Base-by-base conservation (phyloP, 1,140 invertebrate genomes). In the Oedothorax gibbosus region DNA sequence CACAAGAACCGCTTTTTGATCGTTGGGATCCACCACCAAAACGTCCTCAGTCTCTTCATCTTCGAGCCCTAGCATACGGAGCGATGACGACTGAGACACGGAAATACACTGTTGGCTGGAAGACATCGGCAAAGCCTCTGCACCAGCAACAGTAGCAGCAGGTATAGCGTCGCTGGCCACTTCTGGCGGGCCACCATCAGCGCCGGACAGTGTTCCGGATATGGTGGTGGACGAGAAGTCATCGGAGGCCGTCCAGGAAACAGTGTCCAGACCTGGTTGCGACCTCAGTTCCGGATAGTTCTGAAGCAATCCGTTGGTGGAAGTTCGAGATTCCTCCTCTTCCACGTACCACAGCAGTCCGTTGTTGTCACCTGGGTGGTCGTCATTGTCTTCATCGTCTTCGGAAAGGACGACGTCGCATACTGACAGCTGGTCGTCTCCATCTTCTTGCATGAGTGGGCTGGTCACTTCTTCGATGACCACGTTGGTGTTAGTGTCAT, bases 221-320 rank as follows among this genome's bases (percentile, higher is more conserved):
- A 85, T 60, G 18, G 83, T 85, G 15, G 83, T 85, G 10, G 83
- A 77, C 53, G 83, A 85, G 56, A 77, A 85, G 35, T 85, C 83
- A 53, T 85, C 83, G 12, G 83, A 85, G 15, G 83, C 83, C 1
- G 83, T 85, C 83, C 83, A 85, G 15, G 83, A 85, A 18, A 85
- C 83, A 49, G 83, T 69, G 51, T 85, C 83, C 12, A 85, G 62
- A 35, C 83, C 83, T n/a, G 83, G 83, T 21, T 85, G 83, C 12
- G 72, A 78, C 54, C 83, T 57, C 20, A 85, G 51, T 35, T 85
- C 83, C 12, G 83, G 83, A 71, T 85, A 85, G 49, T 85, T 85
- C 73, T 75, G 77, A 12, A 85, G 56, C 7, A 85, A 53, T 12
- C 83, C 83, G 35, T 85, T 85, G 0, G 83, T 85, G 65, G 83